Evolutionary conservation across 2,797 vertebrate genomes (phyloP).

Genomic region (Eulemur rubriventer): DNA sequence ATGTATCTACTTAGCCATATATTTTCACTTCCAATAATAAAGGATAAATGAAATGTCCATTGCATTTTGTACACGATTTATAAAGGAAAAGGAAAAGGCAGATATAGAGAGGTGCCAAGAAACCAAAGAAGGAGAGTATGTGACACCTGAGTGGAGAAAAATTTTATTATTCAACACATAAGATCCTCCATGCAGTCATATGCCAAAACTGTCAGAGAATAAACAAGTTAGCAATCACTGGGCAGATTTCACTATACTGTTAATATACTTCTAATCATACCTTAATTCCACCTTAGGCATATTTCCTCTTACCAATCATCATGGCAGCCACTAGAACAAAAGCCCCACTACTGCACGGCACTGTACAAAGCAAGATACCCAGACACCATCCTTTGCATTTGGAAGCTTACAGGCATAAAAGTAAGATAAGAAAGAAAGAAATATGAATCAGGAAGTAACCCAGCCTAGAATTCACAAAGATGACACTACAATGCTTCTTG

Average conservation of each 20-base stretch:
- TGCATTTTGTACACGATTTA: not conserved
- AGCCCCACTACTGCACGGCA: not conserved
- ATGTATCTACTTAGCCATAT: not conserved
- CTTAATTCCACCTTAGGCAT: not conserved
- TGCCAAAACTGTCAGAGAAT: constrained; percentile 33
- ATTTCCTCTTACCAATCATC: constrained; percentile 24
- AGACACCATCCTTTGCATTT: not conserved
- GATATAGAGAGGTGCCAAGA: not conserved
- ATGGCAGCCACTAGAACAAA: constrained; percentile 19
- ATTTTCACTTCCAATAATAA: constrained; percentile 36
- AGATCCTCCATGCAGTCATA: constrained; percentile 28
- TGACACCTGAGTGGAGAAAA: not conserved
- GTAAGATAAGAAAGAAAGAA: constrained; percentile 17
- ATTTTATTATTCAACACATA: not conserved
- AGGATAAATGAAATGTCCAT: constrained; percentile 10
- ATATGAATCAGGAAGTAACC: not conserved
- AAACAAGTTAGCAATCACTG: constrained; percentile 9
- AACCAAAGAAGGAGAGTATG: not conserved
- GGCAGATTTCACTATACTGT: not conserved
- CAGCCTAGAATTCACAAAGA: constrained; percentile 4
- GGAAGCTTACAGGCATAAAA: constrained; percentile 10
- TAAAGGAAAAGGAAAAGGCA: constrained; percentile 35
- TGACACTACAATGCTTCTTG: constrained; percentile 20
- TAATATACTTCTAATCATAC: constrained; percentile 25
- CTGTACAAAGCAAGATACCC: constrained; percentile 22